Base-by-base conservation (phyloP, 2,888 invertebrate species). In the Drosophila nr. medialis region DNA sequence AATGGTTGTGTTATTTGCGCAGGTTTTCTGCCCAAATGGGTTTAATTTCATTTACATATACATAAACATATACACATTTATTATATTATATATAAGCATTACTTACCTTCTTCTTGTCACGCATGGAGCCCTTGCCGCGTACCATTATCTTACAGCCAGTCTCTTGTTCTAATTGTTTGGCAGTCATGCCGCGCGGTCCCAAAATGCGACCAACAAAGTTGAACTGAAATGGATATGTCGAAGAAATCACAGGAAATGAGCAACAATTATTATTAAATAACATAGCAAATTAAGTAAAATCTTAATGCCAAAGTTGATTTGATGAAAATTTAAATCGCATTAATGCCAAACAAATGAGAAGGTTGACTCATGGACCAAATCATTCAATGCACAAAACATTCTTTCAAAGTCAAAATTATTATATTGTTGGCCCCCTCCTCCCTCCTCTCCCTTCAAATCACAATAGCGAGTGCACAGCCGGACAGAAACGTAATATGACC, bases 111-210 rank as follows among this genome's bases (percentile, higher is more conserved):
- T 98, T 98, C 95, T 99, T 99, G 94, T 99, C 99, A 94, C 99
- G 95, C 99, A 99, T 99, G 72, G 99, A 99, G 80, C 99, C 99
- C 94, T 98, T 98, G 93, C 99, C 99, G 94, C 99, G 96, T 92
- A 99, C 99, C 99, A 99, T 99, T 92, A 99, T 99, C 96, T 99
- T 99, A 94, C 99, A 99, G 90, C 99, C 99, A 91, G 99, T 99
- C 95, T 99, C 99, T 94, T 99, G 98, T 94, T 99, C 99, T 93
- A 99, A 94, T 95, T 99, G 99, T 94, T 99, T 99, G 63, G 99
- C 99, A 83, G 99, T 99, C 99, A 99, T 99, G 88, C 99, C 99
- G 91, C 99, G 95, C 82, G 99, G 99, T 62, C 99, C 99, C 92
- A 99, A 95, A 94, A 99, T 99, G 94, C 99, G 96, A 92, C 99